These are phyloP conservation scores for Amazona ochrocephala DNA, from an alignment of 2,797 vertebrate genomes.

Conservation along the genomic window DNA sequence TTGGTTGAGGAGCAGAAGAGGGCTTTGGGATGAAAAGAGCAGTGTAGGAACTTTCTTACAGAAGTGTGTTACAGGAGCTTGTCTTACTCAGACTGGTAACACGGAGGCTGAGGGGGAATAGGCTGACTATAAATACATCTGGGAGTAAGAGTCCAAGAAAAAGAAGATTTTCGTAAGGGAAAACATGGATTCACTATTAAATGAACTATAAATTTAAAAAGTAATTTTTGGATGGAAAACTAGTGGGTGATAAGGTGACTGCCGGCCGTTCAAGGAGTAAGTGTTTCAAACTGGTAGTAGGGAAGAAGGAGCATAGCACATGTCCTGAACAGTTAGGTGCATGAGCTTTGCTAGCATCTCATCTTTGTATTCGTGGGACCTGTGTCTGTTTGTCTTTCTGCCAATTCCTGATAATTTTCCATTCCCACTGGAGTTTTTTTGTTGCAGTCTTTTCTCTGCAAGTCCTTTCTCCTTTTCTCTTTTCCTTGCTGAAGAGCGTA, in stretches of 20 bases:
- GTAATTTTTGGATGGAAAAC: background rate
- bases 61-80: background rate
- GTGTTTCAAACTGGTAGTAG: background rate
- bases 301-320: background rate
- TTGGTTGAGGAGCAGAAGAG: background rate
- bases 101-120: background rate
- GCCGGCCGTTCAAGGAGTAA: background rate
- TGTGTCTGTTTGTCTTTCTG: background rate
- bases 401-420: background rate
- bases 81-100: background rate
- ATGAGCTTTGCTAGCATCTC: background rate
- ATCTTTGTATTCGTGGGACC: accelerated
- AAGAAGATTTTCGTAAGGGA: background rate
- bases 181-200: background rate
- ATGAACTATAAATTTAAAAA: background rate
- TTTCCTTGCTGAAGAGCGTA: background rate
- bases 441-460: background rate
- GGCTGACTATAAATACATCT: background rate
- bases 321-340: accelerated
- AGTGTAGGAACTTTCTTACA: background rate
- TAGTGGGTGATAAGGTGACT: background rate
- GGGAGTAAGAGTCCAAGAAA: background rate
- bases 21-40: background rate
- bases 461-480: background rate
- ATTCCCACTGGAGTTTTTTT: background rate